A percentile compares a stretch with the other conserved stretches of the same genome.
phyloP scores from a whole-genome alignment of 1,140 invertebrate species.

The silkworm (Bombyx mori) region ASM3026992v2 NC_085115.1:12556001-12556500 shows the following conservation, averaged over 20 bases:
- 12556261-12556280: slow-evolving; percentile 60
- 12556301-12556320: slow-evolving; percentile 32
- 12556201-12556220: slow-evolving; percentile 20
- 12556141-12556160: slow-evolving; percentile 26
- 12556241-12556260: slow-evolving; percentile 55
- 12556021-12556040: slow-evolving; percentile 12
- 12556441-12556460: slow-evolving; percentile 16
- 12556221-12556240: slow-evolving; percentile 63
- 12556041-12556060: slow-evolving; percentile 1
- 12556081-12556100: slow-evolving; percentile 15
- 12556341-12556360: slow-evolving; percentile 66
- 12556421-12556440: slow-evolving; percentile 53
- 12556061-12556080: slow-evolving; percentile 3
- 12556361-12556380: slow-evolving; percentile 65
- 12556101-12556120: slow-evolving; percentile 21
- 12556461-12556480: background rate
- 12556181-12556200: background rate
- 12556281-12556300: slow-evolving; percentile 32
- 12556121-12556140: slow-evolving; percentile 14
- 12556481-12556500: background rate
- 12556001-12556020: slow-evolving; percentile 20
- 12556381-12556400: slow-evolving; percentile 59
- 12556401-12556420: slow-evolving; percentile 24
- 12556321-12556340: slow-evolving; percentile 32
- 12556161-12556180: slow-evolving; percentile 32